Evolutionary conservation across 2,888 invertebrate genomes (phyloP), one percentile per base, ranked within the genome.

Genomic region (Trichacis sp.): DNA sequence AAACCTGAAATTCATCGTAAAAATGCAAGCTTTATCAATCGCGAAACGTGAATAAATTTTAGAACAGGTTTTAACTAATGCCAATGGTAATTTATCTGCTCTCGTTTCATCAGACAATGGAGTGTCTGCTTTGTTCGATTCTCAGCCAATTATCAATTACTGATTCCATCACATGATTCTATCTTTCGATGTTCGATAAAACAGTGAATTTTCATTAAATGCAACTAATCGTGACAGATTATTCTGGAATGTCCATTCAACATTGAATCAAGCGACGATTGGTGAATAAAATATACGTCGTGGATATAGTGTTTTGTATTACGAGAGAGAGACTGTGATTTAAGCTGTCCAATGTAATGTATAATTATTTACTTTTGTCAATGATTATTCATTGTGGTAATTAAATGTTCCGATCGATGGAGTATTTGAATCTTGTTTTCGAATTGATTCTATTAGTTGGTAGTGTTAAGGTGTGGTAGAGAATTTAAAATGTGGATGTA

Each of bases 221-320:
- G 66, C 66, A 63, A 59, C 59, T 63, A 67, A 67, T 67, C 67
- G 63, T 67, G 67, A 63, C 63, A 63, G 67, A 67, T 67, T 67
- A 67, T 63, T 56, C 63, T 47, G 63, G 63, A 67, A 67, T 63
- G 63, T 57, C 63, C 63, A 63, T 63, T 40, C 14, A 40, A 2
- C 14, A 14, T 40, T 63, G 63, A 67, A 59, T 56, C 59, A 48
- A n/a, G 59, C 52, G 66, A 63, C 59, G 60, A 60, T 47, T 56
- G 48, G 33, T 63, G 67, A 64, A 68, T 68, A 68, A 68, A 68
- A 56, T 54, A 64, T 68, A 51, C 40, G 64, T 40, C 52, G 62
- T 43, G 52, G 56, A 67, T 67, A 60, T 60, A 67, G 57, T 53
- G 60, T 59, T 62, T 19, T 47, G 60, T 54, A 48, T 67, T 53